A percentile compares a stretch with the other conserved stretches of the same genome.
Conservation (phyloP, 2,113 vertebrate genomes). For the Apus apus region DNA sequence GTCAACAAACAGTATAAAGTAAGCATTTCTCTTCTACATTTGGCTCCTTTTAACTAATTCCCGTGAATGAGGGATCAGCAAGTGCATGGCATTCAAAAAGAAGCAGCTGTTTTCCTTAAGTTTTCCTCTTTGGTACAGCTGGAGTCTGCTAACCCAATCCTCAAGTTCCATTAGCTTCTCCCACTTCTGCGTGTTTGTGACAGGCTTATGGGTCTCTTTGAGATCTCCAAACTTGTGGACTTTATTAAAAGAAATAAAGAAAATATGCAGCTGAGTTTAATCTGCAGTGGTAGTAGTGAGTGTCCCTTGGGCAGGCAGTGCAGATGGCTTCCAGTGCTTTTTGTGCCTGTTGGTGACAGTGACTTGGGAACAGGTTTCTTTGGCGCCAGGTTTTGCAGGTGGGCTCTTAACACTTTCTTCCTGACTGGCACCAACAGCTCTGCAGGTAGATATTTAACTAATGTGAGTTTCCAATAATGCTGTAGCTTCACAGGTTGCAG, state of each 20-base stretch:
- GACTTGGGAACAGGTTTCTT: background rate
- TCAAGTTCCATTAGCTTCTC: background rate
- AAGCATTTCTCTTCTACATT: background rate
- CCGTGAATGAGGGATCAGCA: background rate
- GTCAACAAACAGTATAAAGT: background rate
- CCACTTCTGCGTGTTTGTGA: background rate
- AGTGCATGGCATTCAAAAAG: background rate
- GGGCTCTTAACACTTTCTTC: background rate
- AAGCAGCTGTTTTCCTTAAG: background rate
- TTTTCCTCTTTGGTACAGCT: background rate
- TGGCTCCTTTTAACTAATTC: background rate
- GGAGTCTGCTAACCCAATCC: background rate
- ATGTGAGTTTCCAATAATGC: background rate
- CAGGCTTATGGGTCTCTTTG: background rate
- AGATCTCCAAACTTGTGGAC: background rate
- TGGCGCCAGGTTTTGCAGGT: background rate
- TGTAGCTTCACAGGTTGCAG: background rate
- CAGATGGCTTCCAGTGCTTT: background rate
- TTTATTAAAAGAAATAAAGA: background rate
- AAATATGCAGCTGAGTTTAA: background rate
- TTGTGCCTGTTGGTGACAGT: background rate
- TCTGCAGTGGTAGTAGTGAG: background rate
- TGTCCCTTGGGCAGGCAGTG: background rate
- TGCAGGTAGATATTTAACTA: slow-evolving; percentile 9
- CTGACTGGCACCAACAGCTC: background rate